Evolutionary conservation across 1,140 invertebrate genomes (phyloP).

Genomic region (Cherax quadricarinatus): DNA sequence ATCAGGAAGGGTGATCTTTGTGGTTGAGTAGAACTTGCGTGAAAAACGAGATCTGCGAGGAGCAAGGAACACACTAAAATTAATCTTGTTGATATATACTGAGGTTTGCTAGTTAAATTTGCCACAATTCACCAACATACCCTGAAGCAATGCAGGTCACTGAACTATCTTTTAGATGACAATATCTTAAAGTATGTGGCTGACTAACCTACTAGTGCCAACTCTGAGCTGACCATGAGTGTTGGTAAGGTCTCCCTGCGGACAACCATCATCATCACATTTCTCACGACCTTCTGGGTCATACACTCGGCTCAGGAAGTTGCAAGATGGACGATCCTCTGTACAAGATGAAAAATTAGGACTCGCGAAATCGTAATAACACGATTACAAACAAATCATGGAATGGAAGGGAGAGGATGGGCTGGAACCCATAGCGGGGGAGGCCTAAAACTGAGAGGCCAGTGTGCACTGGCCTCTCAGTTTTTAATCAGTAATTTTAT

Average conservation of each 20-base stretch:
- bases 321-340: constrained; percentile 79
- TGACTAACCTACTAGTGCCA: constrained; percentile 57
- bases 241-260: constrained; percentile 87
- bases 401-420: no score
- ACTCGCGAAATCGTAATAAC: no score
- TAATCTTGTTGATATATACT: background rate
- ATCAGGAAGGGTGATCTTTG: constrained; percentile 78
- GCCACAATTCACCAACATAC: background rate
- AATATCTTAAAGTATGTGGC: no score
- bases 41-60: constrained; percentile 72
- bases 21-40: constrained; percentile 63
- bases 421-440: no score
- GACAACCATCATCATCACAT: constrained; percentile 76
- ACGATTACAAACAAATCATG: no score
- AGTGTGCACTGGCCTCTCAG: no score
- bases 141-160: background rate
- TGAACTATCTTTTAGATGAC: background rate
- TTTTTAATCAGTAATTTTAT: no score
- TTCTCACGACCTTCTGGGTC: constrained; percentile 84
- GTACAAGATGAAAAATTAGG: background rate
- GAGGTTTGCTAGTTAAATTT: background rate
- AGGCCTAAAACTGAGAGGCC: no score
- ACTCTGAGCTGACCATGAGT: constrained; percentile 84
- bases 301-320: constrained; percentile 89
- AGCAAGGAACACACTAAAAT: background rate